phyloP scores from a whole-genome alignment of 2,797 vertebrate genomes.

The Meda fulgida region DNA sequence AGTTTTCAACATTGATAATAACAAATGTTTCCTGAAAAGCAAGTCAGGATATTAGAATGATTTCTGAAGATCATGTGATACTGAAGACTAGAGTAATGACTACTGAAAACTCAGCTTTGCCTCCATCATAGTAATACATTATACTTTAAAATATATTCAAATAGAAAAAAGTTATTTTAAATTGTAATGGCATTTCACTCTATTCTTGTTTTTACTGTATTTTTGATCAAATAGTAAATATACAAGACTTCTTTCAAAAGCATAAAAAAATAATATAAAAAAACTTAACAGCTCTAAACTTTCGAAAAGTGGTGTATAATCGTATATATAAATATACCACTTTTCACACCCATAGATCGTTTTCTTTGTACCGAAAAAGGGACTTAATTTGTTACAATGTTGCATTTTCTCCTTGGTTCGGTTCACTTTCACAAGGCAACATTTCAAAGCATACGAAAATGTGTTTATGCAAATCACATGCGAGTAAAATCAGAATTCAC shows the following conservation, averaged over 20 bases:
- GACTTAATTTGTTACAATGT: background rate
- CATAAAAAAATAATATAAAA: background rate
- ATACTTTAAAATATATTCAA: background rate
- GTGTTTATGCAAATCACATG: background rate
- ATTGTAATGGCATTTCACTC: background rate
- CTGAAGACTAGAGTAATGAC: background rate
- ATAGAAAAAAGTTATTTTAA: background rate
- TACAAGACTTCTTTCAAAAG: background rate
- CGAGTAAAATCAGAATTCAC: background rate
- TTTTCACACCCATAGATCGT: background rate
- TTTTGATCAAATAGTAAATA: background rate
- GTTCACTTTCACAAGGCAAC: background rate
- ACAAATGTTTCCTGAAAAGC: background rate
- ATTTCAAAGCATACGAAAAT: background rate
- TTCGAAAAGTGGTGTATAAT: background rate
- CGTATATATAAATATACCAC: background rate
- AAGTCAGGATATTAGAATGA: background rate
- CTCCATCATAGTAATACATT: background rate
- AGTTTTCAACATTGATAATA: background rate
- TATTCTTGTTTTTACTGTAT: background rate
- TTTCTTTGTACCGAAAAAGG: background rate
- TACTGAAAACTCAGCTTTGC: background rate
- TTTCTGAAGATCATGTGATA: background rate
- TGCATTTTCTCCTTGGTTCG: background rate
- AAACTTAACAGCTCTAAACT: fast-evolving